A percentile compares a stretch with the other conserved stretches of the same genome.
Conservation (phyloP, 2,797 vertebrate genomes). For the Neosalanx taihuensis region DNA sequence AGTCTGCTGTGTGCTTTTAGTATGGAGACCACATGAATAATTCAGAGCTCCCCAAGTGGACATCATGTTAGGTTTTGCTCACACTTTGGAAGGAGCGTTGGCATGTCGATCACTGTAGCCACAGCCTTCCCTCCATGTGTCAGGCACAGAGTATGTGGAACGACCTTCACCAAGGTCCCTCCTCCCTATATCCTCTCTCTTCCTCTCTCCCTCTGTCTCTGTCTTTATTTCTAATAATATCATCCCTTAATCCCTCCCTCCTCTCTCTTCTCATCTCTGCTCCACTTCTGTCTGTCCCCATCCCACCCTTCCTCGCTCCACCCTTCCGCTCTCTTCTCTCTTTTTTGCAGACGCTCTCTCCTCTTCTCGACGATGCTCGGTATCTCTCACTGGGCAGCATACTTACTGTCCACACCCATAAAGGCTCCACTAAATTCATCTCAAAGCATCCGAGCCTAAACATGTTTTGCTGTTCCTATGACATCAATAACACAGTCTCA, state of each 20-base stretch:
- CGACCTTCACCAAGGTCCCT: slow-evolving; percentile 2
- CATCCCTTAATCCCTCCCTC: background rate
- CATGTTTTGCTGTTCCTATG: background rate
- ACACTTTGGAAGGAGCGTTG: too few relatives aligned
- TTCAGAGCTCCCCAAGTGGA: background rate
- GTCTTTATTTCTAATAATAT: background rate
- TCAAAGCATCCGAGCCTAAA: background rate
- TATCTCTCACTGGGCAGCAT: background rate
- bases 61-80: background rate
- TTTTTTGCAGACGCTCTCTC: background rate
- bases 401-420: background rate
- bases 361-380: background rate
- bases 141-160: background rate
- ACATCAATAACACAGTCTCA: background rate
- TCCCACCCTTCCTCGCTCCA: background rate
- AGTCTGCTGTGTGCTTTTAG: slow-evolving; percentile 6
- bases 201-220: background rate
- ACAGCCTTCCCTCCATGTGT: too few relatives aligned
- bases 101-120: background rate
- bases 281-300: background rate
- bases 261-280: background rate
- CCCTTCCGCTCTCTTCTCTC: background rate
- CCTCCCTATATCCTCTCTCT: background rate
- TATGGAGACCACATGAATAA: slow-evolving; percentile 5
- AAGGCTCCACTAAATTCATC: background rate